These are phyloP conservation scores for Salvelinus alpinus DNA, from an alignment of 2,113 vertebrate species.

Conservation along the genomic window DNA sequence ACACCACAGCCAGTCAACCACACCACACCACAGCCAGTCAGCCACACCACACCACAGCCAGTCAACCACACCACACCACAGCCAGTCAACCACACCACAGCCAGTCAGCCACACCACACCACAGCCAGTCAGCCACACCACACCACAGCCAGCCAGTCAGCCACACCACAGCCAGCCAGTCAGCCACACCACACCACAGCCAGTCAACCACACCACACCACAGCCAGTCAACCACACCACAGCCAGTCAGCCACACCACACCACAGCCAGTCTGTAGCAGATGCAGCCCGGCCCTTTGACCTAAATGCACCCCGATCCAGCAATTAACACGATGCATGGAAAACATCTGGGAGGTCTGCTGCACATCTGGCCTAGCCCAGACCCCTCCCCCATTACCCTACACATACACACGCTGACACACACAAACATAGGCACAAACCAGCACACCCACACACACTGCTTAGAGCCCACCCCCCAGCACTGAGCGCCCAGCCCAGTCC, in stretches of 20 bases:
- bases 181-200: not conserved
- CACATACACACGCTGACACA: not conserved
- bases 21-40: conserved; percentile 8
- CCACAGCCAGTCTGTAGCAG: conserved; percentile 35
- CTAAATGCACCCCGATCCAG: conserved; percentile 53
- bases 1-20: conserved; percentile 10
- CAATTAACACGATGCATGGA: conserved; percentile 59
- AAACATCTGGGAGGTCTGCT: conserved; percentile 61
- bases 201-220: not conserved
- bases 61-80: not conserved
- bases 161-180: not conserved
- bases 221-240: not conserved
- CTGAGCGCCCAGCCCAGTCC: not conserved
- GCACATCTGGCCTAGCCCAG: conserved; percentile 59
- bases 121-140: not conserved
- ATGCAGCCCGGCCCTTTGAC: conserved; percentile 48
- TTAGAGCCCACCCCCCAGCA: conserved; percentile 34
- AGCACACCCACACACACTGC: conserved; percentile 31
- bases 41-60: not conserved
- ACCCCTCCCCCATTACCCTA: not conserved
- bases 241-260: conserved; percentile 4
- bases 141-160: not conserved
- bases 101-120: conserved; percentile 8
- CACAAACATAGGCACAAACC: not conserved
- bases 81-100: conserved; percentile 3